Base-by-base conservation (phyloP, 2,888 invertebrate genomes). In the Drosophila atripex region DNA sequence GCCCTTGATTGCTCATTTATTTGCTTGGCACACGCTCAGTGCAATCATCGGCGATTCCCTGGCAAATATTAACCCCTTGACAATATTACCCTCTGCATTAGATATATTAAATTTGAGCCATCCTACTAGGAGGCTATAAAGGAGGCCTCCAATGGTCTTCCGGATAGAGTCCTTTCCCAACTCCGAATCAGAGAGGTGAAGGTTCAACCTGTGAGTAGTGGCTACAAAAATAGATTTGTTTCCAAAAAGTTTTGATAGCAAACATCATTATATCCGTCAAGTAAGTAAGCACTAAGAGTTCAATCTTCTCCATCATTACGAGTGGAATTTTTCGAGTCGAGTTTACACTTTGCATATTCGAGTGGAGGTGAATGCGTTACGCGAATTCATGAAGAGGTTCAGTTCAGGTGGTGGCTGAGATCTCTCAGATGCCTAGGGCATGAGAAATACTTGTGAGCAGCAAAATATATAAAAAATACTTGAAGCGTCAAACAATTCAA, bases 1-100 rank as follows among this genome's bases (percentile, higher is more conserved):
- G 58, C 71, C 56, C 71, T 75, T 78, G 75, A 80, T 86, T 78
- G 85, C 46, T 61, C 76, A 70, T 77, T 80, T 69, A 78, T 85
- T 84, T 84, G 72, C 79, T 60, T 60, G 59, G 55, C 65, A 53
- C 60, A 56, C 61, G 64, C 72, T 73, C 60, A 69, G 76, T 76
- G 59, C 59, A 50, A 53, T 28, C 51, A 49, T 43, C 32, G 35
- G 46, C 54, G 63, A 60, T 61, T 69, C 60, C 58, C 68, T 59
- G 69, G 73, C 79, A 65, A 84, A 53, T 65, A 80, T 84, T 80
- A 82, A 14, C 59, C 76, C 78, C 66, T 30, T 69, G 84, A 64
- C 58, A 82, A 66, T 73, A 61, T 73, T 75, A 35, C 54, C 30
- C 39, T 11, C 39, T 83, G 86, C 80, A 86, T 80, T 80, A 80